These are phyloP conservation scores for Chionis minor DNA, from an alignment of 2,113 vertebrate species.

Conservation along the genomic window DNA sequence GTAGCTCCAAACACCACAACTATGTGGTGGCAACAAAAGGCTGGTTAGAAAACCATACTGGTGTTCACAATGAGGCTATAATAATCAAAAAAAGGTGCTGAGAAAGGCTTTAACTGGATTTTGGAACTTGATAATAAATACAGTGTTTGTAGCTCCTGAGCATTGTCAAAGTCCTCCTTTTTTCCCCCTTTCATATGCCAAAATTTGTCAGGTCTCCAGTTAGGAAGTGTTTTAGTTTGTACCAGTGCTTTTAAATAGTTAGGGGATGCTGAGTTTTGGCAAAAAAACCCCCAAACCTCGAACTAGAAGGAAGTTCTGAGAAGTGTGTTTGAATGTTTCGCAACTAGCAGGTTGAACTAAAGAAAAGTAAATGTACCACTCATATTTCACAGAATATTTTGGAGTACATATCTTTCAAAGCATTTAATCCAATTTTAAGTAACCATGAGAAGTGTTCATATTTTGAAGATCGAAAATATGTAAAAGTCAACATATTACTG, in stretches of 20 bases:
- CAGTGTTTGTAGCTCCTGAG: neutral
- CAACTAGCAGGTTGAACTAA: neutral
- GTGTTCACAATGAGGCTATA: neutral
- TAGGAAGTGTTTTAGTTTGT: neutral
- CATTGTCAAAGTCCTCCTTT: neutral
- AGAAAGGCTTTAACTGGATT: neutral
- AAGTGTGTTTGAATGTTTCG: neutral
- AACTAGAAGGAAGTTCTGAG: neutral
- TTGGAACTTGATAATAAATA: neutral
- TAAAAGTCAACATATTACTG: neutral
- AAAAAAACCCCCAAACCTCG: neutral
- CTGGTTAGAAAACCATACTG: neutral
- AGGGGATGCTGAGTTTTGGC: neutral
- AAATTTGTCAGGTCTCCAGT: neutral
- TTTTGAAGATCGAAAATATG: neutral
- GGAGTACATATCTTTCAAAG: neutral
- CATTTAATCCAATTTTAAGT: neutral
- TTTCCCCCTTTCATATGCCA: neutral
- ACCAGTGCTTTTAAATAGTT: neutral
- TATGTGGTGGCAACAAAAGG: neutral
- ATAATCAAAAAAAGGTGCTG: neutral
- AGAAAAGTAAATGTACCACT: neutral
- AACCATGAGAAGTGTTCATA: neutral
- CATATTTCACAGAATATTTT: neutral
- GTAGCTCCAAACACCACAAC: neutral